Percentiles rank a stretch among this genome's conserved stretches.
These are phyloP conservation scores for Paralinhomoeus sp. DNA, from an alignment of 2,888 invertebrate genomes.

Conservation along the genomic window DNA sequence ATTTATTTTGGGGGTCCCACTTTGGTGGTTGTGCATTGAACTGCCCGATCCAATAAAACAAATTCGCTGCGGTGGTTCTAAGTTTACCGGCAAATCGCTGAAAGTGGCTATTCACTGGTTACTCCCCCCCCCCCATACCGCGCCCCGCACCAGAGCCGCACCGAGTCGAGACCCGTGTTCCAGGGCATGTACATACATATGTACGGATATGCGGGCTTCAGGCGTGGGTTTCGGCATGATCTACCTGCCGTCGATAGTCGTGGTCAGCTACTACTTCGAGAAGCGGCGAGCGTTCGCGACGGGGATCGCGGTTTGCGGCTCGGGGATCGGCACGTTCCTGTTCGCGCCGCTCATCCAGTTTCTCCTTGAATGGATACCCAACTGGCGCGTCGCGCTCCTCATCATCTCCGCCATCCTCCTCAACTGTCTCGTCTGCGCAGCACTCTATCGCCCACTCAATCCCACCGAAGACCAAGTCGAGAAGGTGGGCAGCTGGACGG, in stretches of 20 bases:
- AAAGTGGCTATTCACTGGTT: too few relatives aligned
- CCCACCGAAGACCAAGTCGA: conserved; percentile 15
- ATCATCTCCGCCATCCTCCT: conserved; percentile 61
- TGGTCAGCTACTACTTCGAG: conserved; percentile 89
- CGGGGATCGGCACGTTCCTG: conserved; percentile 77
- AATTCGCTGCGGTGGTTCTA: too few relatives aligned
- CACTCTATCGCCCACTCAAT: conserved; percentile 43
- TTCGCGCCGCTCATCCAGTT: conserved; percentile 41
- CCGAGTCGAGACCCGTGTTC: too few relatives aligned
- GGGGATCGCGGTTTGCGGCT: conserved; percentile 81
- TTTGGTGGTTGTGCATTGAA: too few relatives aligned
- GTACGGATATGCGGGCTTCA: too few relatives aligned
- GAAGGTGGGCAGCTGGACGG: conserved; percentile 7
- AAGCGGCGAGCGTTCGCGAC: conserved; percentile 70
- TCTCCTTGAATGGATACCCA: conserved; percentile 44
- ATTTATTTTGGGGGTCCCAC: too few relatives aligned
- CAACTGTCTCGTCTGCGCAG: conserved; percentile 63
- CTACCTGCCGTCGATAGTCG: conserved; percentile 88
- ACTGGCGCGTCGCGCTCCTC: conserved; percentile 66
- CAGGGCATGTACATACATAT: too few relatives aligned
- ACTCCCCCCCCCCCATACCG: too few relatives aligned
- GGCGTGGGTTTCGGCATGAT: conserved; percentile 87
- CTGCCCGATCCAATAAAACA: too few relatives aligned
- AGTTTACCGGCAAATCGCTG: too few relatives aligned
- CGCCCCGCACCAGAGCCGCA: too few relatives aligned